Evolutionary conservation across 1,140 invertebrate genomes (phyloP).

Genomic region (Argopecten irradians): DNA sequence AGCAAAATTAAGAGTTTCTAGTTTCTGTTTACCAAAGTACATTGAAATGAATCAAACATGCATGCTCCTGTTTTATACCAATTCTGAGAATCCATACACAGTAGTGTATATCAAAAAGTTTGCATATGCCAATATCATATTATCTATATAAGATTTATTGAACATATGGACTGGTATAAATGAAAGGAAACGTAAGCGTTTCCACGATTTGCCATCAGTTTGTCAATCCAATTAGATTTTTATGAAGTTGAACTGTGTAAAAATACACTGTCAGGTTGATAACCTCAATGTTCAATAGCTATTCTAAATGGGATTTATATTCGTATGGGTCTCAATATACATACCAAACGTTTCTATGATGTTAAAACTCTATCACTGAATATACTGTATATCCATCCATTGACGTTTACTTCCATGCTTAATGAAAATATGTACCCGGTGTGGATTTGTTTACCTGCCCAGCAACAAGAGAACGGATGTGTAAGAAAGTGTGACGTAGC

Average conservation of each 20-base stretch:
- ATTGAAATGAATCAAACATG: background rate
- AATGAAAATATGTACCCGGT: slow-evolving; percentile 40
- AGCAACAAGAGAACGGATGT: slow-evolving; percentile 63
- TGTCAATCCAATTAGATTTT: background rate
- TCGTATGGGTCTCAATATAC: background rate
- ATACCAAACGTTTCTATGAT: slow-evolving; percentile 13
- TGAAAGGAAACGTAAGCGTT: background rate
- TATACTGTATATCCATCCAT: slow-evolving; percentile 33
- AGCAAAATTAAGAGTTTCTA: slow-evolving; percentile 10
- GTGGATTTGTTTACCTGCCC: slow-evolving; percentile 63
- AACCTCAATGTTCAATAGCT: background rate
- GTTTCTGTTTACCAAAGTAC: background rate
- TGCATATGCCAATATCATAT: too few species aligned
- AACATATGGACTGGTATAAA: too few species aligned
- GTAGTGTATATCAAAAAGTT: too few species aligned
- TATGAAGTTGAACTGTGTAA: too few species aligned
- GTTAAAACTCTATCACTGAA: slow-evolving; percentile 17
- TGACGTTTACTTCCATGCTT: background rate
- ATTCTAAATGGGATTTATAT: background rate
- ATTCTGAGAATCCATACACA: too few species aligned
- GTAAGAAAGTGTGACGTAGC: slow-evolving; percentile 49
- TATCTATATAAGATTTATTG: background rate
- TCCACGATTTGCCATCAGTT: background rate
- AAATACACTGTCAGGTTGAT: too few species aligned
- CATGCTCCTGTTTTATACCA: background rate